Percentiles rank a stretch among this genome's conserved stretches.
These are phyloP conservation scores for Acleris cristana DNA, from an alignment of 2,888 invertebrate species.

Conservation along the genomic window DNA sequence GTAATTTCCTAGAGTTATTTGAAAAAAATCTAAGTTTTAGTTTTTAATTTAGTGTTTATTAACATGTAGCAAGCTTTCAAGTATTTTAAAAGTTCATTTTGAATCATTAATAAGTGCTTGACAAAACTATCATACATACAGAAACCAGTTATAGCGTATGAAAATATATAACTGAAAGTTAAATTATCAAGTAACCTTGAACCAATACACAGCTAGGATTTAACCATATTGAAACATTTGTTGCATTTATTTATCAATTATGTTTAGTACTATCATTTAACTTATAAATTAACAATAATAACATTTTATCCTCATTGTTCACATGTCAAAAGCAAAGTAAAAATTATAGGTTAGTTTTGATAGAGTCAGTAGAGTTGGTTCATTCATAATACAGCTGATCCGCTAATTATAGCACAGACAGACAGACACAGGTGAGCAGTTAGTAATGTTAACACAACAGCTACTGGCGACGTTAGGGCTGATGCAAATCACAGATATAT, in stretches of 20 bases:
- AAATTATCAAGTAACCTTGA: constrained; percentile 18
- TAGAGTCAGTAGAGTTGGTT: constrained; percentile 27
- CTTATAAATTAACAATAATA: background rate
- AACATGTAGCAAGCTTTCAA: constrained; percentile 1
- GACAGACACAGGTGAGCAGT: constrained; percentile 42
- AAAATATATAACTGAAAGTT: constrained; percentile 3
- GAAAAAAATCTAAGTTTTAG: background rate
- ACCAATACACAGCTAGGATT: background rate
- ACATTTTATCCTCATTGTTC: background rate
- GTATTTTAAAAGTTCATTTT: background rate
- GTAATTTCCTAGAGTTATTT: background rate
- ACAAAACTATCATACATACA: too few relatives aligned
- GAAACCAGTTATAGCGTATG: background rate
- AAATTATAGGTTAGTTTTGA: constrained; percentile 24
- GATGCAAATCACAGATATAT: constrained; percentile 43
- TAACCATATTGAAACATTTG: background rate
- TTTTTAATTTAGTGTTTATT: background rate
- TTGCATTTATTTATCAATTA: background rate
- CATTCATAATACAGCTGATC: constrained; percentile 40
- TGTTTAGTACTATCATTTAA: background rate
- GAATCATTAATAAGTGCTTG: background rate
- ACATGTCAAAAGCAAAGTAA: background rate
- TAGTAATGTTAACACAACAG: constrained; percentile 54
- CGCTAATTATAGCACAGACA: constrained; percentile 40
- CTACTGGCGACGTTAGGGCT: constrained; percentile 44